phyloP scores from a whole-genome alignment of 2,797 vertebrate species.

The Saxicola maurus region DNA sequence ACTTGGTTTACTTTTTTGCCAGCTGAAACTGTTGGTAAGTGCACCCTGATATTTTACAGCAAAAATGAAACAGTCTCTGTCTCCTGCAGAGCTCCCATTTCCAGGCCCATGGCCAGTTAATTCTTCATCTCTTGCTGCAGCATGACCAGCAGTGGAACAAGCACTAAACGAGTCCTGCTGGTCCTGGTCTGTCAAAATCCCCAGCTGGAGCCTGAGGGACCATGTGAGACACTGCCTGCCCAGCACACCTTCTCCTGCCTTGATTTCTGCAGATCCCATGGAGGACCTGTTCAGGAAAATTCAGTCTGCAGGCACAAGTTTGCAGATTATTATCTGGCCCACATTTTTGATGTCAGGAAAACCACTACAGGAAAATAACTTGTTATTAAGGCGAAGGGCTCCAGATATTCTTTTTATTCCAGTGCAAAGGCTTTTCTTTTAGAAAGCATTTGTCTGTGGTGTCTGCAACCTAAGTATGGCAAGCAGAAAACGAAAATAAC shows the following conservation, averaged over 20 bases:
- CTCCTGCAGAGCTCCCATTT: conserved; percentile 14
- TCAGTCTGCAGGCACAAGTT: not conserved
- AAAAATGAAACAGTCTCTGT: not conserved
- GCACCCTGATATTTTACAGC: not conserved
- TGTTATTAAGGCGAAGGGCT: not conserved
- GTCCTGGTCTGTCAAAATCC: not conserved
- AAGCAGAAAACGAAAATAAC: not conserved
- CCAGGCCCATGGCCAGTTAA: conserved; percentile 42
- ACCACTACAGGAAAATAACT: not conserved
- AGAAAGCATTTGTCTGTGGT: not conserved
- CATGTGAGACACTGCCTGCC: not conserved
- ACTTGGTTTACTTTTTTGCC: not conserved
- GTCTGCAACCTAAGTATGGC: not conserved
- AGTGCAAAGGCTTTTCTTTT: not conserved
- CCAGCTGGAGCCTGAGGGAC: not conserved
- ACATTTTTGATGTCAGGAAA: not conserved
- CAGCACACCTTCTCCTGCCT: not conserved
- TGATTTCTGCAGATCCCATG: not conserved
- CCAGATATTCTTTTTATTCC: not conserved
- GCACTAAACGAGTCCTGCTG: not conserved
- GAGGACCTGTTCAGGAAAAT: not conserved
- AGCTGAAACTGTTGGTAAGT: not conserved
- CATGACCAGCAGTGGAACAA: conserved; percentile 22
- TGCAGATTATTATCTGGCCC: not conserved
- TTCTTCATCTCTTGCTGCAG: conserved; percentile 15